These are phyloP conservation scores for Spisula solida DNA, from an alignment of 2,888 invertebrate species.

Conservation along the genomic window DNA sequence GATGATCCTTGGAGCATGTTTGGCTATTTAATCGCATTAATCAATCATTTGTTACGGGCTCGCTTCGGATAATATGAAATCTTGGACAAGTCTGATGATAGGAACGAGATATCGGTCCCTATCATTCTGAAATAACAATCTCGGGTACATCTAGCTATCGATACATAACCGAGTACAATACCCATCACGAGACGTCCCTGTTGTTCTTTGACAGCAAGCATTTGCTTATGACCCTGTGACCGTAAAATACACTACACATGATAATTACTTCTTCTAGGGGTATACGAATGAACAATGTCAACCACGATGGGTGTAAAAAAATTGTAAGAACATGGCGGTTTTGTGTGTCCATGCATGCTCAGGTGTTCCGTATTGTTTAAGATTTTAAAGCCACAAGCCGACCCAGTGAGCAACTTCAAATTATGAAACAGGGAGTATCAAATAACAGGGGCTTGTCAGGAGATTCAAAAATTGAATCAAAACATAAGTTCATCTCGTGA, in stretches of 20 bases:
- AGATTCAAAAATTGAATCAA: slow-evolving; percentile 1
- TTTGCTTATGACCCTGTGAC: slow-evolving; percentile 57
- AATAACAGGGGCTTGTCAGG: neutral
- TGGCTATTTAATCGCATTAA: slow-evolving; percentile 27
- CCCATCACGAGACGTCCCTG: slow-evolving; percentile 29
- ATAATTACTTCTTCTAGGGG: slow-evolving; percentile 49
- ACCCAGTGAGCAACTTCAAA: slow-evolving; percentile 17
- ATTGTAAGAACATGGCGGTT: slow-evolving; percentile 41
- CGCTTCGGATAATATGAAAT: neutral
- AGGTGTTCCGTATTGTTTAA: slow-evolving; percentile 49
- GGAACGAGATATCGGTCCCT: slow-evolving; percentile 48
- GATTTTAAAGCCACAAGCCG: slow-evolving; percentile 26
- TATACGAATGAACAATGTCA: slow-evolving; percentile 44
- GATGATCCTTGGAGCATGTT: slow-evolving; percentile 4
- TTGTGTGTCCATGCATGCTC: slow-evolving; percentile 33
- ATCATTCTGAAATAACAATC: slow-evolving; percentile 37
- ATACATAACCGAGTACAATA: slow-evolving; percentile 41
- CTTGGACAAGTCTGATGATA: neutral
- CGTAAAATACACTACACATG: slow-evolving; percentile 41
- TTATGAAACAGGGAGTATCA: slow-evolving; percentile 36
- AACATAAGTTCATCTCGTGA: slow-evolving; percentile 20
- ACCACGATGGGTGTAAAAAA: slow-evolving; percentile 42
- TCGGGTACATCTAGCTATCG: slow-evolving; percentile 27
- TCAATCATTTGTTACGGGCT: slow-evolving; percentile 36
- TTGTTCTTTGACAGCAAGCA: slow-evolving; percentile 44